These are phyloP conservation scores for Columba guinea DNA, from an alignment of 2,797 vertebrate genomes.

Conservation along the genomic window DNA sequence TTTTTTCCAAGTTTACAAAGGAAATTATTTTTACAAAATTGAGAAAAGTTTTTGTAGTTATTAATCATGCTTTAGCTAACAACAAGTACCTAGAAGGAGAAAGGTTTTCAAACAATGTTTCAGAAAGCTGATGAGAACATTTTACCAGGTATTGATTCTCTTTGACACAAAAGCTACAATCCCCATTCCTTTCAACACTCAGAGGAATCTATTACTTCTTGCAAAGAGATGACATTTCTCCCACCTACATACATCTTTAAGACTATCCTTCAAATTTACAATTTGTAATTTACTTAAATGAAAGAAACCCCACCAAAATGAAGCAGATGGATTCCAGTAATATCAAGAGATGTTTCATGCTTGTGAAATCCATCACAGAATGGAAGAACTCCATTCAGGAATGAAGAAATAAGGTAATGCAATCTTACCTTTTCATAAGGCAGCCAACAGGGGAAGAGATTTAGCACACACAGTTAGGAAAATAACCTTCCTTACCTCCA, in stretches of 20 bases:
- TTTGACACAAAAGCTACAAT: neutral
- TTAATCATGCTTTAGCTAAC: neutral
- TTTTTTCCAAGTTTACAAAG: neutral
- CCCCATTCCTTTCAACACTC: neutral
- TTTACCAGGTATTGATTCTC: neutral
- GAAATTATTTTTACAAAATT: neutral
- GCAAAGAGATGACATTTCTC: neutral
- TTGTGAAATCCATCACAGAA: neutral
- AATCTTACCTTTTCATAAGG: neutral
- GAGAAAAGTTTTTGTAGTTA: neutral
- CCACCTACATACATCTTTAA: neutral
- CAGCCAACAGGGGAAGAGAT: neutral
- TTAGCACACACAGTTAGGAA: neutral
- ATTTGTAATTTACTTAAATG: neutral
- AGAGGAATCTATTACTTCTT: neutral
- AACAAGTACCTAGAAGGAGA: neutral
- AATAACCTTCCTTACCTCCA: neutral
- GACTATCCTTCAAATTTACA: neutral
- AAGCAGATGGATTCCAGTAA: neutral
- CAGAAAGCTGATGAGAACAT: neutral
- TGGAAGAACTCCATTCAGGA: neutral
- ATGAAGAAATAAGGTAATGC: neutral
- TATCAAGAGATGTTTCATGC: neutral
- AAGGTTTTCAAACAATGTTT: neutral
- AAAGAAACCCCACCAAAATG: neutral